Evolutionary conservation across 2,888 invertebrate species (phyloP).

Genomic region (Laspeyria flexula): DNA sequence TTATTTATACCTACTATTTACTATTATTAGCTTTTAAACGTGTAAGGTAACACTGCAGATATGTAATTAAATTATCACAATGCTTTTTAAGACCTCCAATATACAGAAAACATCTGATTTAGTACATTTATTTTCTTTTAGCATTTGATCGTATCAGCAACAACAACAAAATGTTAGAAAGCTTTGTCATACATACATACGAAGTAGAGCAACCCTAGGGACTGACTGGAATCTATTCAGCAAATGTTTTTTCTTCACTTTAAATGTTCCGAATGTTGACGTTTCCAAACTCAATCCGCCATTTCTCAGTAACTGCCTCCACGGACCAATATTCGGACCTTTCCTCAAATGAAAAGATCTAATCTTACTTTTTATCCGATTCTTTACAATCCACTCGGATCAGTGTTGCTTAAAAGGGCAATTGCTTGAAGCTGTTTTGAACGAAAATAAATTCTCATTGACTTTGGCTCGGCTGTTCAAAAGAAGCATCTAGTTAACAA

Average conservation of each 20-base stretch:
- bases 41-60: neutral
- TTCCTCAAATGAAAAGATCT: constrained; percentile 74
- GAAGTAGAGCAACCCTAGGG: constrained; percentile 22
- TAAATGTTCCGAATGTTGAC: constrained; percentile 55
- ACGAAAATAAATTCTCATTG: constrained; percentile 51
- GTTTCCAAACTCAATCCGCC: constrained; percentile 60
- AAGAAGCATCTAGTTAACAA: constrained; percentile 21
- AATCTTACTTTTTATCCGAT: constrained; percentile 69
- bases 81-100: no score
- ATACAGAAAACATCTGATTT: neutral
- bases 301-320: constrained; percentile 60
- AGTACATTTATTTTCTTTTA: neutral
- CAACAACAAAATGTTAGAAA: constrained; percentile 16
- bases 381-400: constrained; percentile 62
- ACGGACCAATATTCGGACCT: constrained; percentile 70
- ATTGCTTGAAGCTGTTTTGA: constrained; percentile 43
- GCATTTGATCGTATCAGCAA: constrained; percentile 9
- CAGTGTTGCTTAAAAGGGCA: constrained; percentile 59
- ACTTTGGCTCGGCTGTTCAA: constrained; percentile 13
- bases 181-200: constrained; percentile 25
- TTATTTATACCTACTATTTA: neutral
- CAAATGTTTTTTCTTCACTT: constrained; percentile 53
- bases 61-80: no score
- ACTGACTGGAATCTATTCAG: constrained; percentile 49
- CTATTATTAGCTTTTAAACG: no score